Conservation (phyloP, 2,888 invertebrate species). For the Xylota sylvarum region DNA sequence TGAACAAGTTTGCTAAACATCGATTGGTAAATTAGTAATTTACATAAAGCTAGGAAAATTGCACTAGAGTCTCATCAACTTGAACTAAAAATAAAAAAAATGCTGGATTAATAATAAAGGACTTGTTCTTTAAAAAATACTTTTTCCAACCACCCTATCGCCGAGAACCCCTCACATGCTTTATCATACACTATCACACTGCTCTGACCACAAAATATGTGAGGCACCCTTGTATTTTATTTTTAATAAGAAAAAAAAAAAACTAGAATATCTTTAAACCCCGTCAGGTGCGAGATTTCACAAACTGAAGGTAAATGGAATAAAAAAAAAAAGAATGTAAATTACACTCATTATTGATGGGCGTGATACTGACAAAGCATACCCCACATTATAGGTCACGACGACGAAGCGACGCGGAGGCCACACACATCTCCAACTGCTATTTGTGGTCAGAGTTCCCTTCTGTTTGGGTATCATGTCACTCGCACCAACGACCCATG, state of each 20-base stretch:
- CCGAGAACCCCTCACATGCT: conserved; percentile 11
- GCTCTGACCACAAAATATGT: conserved; percentile 28
- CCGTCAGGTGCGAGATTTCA: conserved; percentile 72
- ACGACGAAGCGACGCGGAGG: conserved; percentile 15
- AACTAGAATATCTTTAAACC: not conserved
- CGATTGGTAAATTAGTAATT: not conserved
- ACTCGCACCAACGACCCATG: conserved; percentile 18
- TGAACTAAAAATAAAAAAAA: not conserved
- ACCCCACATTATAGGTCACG: conserved; percentile 54
- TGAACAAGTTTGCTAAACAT: not conserved
- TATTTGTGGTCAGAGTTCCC: conserved; percentile 62
- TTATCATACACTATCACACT: conserved; percentile 11
- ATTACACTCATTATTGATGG: conserved; percentile 73
- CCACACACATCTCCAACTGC: conserved; percentile 29
- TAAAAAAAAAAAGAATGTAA: conserved; percentile 20
- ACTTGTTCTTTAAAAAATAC: conserved; percentile 5
- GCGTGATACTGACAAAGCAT: conserved; percentile 44
- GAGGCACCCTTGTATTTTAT: conserved; percentile 22
- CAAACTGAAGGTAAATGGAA: conserved; percentile 35
- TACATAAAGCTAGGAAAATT: not conserved
- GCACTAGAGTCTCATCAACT: not conserved
- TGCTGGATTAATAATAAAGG: conserved; percentile 15
- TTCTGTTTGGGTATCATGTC: conserved; percentile 55
- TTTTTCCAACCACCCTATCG: conserved; percentile 35
- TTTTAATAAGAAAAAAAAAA: not conserved